Evolutionary conservation across 2,113 vertebrate genomes (phyloP).

Genomic region (Epinephelus cyanopodus): DNA sequence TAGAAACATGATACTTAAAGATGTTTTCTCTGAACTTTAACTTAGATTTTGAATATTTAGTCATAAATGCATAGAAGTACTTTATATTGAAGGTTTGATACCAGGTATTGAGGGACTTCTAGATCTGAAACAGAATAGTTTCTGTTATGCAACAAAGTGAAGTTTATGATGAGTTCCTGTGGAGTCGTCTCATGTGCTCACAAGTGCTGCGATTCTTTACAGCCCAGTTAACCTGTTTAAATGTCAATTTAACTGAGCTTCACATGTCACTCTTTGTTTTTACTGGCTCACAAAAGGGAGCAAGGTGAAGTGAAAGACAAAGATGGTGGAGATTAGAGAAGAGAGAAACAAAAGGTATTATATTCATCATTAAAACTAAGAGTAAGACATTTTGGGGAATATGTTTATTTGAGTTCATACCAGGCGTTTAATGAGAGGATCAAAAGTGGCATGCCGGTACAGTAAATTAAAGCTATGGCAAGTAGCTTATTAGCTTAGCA

Average conservation of each 20-base stretch:
- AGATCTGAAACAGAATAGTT: background rate
- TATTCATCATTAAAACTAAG: background rate
- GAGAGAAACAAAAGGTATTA: background rate
- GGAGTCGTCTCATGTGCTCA: constrained; percentile 12
- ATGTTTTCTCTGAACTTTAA: background rate
- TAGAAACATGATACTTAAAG: background rate
- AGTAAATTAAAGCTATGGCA: background rate
- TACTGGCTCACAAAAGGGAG: constrained; percentile 20
- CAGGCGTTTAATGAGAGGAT: background rate
- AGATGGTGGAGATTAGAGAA: background rate
- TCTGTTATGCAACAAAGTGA: constrained; percentile 19
- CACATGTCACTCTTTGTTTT: constrained; percentile 5
- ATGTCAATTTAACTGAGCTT: constrained; percentile 29
- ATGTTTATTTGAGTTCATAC: background rate
- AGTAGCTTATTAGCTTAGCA: background rate
- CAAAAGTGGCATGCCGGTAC: background rate
- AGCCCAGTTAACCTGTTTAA: constrained; percentile 52
- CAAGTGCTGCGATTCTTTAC: constrained; percentile 41
- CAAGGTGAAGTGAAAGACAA: constrained; percentile 40
- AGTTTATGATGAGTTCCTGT: constrained; percentile 9
- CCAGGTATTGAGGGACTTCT: background rate
- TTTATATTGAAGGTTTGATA: background rate
- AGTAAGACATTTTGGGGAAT: background rate
- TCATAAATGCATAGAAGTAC: background rate
- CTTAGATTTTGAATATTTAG: background rate